Evolutionary conservation across 2,888 invertebrate genomes (phyloP), one percentile per base, ranked within the genome.

Genomic region (Cyclophora albipunctata): DNA sequence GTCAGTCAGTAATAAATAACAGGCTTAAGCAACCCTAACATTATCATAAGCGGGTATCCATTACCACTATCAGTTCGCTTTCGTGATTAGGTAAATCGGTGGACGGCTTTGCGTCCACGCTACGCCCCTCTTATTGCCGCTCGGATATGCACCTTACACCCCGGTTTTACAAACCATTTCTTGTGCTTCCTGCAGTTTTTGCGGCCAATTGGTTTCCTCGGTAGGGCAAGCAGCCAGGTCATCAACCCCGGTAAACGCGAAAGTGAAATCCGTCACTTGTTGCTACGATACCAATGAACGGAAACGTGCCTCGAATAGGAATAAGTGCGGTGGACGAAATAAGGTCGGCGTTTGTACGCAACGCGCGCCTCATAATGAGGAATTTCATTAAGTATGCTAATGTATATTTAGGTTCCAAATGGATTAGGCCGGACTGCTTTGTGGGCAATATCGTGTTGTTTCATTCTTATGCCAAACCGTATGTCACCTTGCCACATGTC

Each of bases 181-280:
- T 53, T 48, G 50, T 47, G 46, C 45, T 50, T 50, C 48, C 55
- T 53, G 55, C 46, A 46, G 63, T 60, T 65, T 65, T 62, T 62
- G 58, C 59, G 52, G 58, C 62, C 59, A 64, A 63, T 68, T 63
- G 64, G 60, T 64, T 66, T 67, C 57, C 62, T 58, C 64, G 64
- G 57, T 63, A 72, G 69, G 68, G 67, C 70, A 68, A 71, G 69
- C 68, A 63, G 55, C 61, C 58, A 63, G 78, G 76, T 69, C 71
- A 70, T 58, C 64, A 71, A 71, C 69, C 77, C 67, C 66, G 54
- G 64, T 55, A 66, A 66, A 72, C 65, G 72, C 71, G 79, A 81
- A 81, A 82, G 81, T 80, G 80, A 78, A 80, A 80, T 77, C 76
- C 70, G 69, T 81, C 79, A 81, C 80, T 81, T 80, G 78, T 79